These are phyloP conservation scores for Celastrina argiolus DNA, from an alignment of 2,888 invertebrate genomes.

Conservation along the genomic window DNA sequence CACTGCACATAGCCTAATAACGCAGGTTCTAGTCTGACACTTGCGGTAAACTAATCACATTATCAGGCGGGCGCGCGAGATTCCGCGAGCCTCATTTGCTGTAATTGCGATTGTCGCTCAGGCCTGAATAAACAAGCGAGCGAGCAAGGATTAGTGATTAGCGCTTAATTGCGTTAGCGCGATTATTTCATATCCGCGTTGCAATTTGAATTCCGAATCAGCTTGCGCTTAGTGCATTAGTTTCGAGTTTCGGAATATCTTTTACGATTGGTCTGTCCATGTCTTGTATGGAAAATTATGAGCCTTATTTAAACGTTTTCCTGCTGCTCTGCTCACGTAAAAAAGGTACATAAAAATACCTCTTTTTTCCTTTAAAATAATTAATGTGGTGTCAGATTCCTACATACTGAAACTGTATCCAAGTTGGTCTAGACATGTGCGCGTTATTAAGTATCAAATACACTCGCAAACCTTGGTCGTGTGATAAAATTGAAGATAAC, in stretches of 20 bases:
- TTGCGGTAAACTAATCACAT: slow-evolving; percentile 72
- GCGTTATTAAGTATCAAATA: too few relatives aligned
- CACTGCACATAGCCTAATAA: slow-evolving; percentile 13
- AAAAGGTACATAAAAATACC: too few relatives aligned
- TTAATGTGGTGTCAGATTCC: too few relatives aligned
- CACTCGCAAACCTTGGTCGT: too few relatives aligned
- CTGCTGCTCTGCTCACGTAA: too few relatives aligned
- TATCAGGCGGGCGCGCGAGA: slow-evolving; percentile 61
- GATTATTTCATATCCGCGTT: slow-evolving; percentile 70
- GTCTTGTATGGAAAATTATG: too few relatives aligned
- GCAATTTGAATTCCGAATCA: slow-evolving; percentile 69
- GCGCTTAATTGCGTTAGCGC: slow-evolving; percentile 74
- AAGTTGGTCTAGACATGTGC: too few relatives aligned
- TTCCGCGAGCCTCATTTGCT: slow-evolving; percentile 77
- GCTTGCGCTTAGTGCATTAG: slow-evolving; percentile 62
- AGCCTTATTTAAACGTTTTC: too few relatives aligned
- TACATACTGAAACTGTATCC: too few relatives aligned
- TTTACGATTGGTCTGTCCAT: too few relatives aligned
- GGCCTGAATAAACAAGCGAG: slow-evolving; percentile 76
- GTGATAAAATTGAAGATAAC: too few relatives aligned
- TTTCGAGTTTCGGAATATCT: slow-evolving; percentile 39
- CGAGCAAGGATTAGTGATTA: slow-evolving; percentile 77
- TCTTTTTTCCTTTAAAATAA: too few relatives aligned
- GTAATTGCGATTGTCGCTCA: slow-evolving; percentile 78
- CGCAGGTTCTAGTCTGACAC: slow-evolving; percentile 56